Evolutionary conservation across 2,113 vertebrate genomes (phyloP).

Genomic region (Jaculus jaculus): DNA sequence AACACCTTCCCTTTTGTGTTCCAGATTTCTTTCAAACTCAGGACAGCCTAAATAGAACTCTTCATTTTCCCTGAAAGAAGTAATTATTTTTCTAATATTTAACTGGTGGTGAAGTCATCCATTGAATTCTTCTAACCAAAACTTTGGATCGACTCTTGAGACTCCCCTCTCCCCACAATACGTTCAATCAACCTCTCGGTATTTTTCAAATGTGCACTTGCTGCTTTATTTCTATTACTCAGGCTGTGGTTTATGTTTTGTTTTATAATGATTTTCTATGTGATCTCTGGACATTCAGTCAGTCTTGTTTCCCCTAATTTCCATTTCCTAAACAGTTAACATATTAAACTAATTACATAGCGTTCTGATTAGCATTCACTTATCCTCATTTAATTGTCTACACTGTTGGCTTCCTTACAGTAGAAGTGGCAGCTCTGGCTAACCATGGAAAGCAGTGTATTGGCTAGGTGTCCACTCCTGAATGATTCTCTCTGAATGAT

Average conservation of each 20-base stretch:
- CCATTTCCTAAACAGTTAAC: not conserved
- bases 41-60: not conserved
- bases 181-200: not conserved
- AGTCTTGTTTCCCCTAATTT: not conserved
- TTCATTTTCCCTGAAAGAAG: not conserved
- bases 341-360: not conserved
- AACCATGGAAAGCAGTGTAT: accelerated
- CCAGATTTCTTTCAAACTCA: not conserved
- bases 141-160: not conserved
- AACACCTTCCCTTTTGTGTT: not conserved
- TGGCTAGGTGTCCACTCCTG: not conserved
- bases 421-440: not conserved
- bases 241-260: not conserved
- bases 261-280: not conserved
- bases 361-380: not conserved
- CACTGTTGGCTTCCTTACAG: not conserved
- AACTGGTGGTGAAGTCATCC: not conserved
- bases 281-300: not conserved
- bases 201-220: not conserved
- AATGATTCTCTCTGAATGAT: not conserved
- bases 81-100: not conserved
- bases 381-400: not conserved
- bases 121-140: constrained; percentile 7
- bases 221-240: not conserved
- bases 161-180: not conserved